phyloP scores from a whole-genome alignment of 2,888 invertebrate genomes.

The Harpagoxenus sublaevis region DNA sequence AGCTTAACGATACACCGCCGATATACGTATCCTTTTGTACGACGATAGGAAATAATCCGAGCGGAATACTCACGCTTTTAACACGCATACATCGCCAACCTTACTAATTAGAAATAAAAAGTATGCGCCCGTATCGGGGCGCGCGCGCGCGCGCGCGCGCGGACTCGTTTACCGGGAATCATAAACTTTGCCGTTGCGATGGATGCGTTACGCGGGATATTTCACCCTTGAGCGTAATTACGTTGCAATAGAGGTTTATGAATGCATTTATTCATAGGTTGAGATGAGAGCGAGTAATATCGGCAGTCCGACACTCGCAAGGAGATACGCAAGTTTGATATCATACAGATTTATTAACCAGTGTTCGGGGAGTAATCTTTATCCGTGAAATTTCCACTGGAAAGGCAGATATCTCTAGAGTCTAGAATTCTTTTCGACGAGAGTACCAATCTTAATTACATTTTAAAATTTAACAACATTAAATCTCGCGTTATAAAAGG shows the following conservation, averaged over 20 bases:
- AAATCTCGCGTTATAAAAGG: too few relatives aligned
- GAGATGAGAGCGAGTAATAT: conserved; percentile 37
- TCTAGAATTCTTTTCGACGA: neutral
- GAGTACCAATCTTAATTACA: conserved; percentile 5
- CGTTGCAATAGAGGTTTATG: conserved; percentile 32
- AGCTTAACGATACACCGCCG: conserved; percentile 54
- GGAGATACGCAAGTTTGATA: conserved; percentile 11
- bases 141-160: conserved; percentile 16
- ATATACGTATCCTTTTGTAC: conserved; percentile 48
- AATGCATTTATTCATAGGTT: conserved; percentile 39
- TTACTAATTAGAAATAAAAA: conserved; percentile 54
- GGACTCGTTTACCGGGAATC: conserved; percentile 47
- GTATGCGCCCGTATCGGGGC: neutral
- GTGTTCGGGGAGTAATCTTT: conserved; percentile 12
- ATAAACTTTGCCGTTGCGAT: conserved; percentile 47
- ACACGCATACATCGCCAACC: conserved; percentile 21
- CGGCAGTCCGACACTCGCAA: neutral
- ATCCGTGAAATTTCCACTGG: conserved; percentile 4
- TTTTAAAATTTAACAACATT: neutral
- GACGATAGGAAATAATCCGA: conserved; percentile 45
- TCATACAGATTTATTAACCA: conserved; percentile 18
- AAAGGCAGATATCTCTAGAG: neutral
- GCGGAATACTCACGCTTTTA: conserved; percentile 41
- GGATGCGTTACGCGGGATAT: conserved; percentile 33
- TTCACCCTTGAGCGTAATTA: conserved; percentile 54